Percentiles rank a stretch among this genome's conserved stretches.
Conservation (phyloP, 2,888 invertebrate species). For the Caenorhabditis sp. region DNA sequence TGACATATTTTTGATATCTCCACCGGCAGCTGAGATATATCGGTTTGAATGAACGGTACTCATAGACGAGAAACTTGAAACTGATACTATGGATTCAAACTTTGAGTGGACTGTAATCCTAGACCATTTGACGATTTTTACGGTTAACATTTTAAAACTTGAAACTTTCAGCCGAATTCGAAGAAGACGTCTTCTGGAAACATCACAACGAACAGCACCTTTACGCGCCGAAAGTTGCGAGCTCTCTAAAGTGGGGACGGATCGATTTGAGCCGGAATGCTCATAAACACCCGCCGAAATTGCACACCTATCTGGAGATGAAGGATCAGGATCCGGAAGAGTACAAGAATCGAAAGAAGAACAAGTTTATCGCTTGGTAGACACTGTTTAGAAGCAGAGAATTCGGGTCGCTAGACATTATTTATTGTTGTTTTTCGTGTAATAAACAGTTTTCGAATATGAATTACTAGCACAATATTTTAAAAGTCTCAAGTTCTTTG, state of each 20-base stretch:
- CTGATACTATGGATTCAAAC: no score
- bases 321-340: slow-evolving; percentile 56
- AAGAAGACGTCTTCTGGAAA: slow-evolving; percentile 64
- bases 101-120: no score
- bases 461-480: no score
- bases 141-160: background rate
- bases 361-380: slow-evolving; percentile 54
- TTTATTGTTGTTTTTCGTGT: slow-evolving; percentile 4
- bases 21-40: no score
- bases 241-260: slow-evolving; percentile 62
- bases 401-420: no score
- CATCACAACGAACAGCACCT: slow-evolving; percentile 41
- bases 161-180: slow-evolving; percentile 60
- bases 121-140: no score
- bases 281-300: slow-evolving; percentile 67
- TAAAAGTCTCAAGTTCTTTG: no score
- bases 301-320: slow-evolving; percentile 63
- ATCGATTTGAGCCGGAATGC: slow-evolving; percentile 63
- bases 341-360: slow-evolving; percentile 54
- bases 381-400: no score
- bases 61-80: no score
- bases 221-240: slow-evolving; percentile 20
- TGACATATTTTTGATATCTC: no score
- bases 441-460: no score
- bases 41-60: no score